Base-by-base conservation (phyloP, 1,140 invertebrate genomes). In the Orchesella cincta region DNA sequence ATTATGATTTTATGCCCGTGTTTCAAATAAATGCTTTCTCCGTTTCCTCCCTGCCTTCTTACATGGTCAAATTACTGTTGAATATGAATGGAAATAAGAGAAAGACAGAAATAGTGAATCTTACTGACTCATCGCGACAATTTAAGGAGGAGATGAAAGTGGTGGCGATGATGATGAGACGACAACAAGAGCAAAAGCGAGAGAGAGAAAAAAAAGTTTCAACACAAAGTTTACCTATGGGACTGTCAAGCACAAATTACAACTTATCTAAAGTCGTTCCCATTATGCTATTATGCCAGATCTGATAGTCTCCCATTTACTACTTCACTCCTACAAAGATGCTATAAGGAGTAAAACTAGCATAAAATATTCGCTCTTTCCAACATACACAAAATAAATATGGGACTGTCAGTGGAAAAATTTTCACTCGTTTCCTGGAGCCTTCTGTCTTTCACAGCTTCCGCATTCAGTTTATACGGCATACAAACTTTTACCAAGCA, bases 181-280 rank as follows among this genome's bases (percentile, higher is more conserved):
- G 8, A 46, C 20, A 20, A 46, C 8, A 12, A 46, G 8, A 46
- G 8, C 39, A 20, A 12, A 46, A 46, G 8, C 8, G 39, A 20
- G 20, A 46, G 8, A 20, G 20, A 46, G 23, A 57, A 23, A 26
- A n/a, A 8, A 57, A 57, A 57, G 23, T n/a, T 57, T 57, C 16
- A 74, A 78, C 57, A 78, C 71, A 82, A 80, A 80, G 78, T 82
- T 82, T 82, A 80, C 81, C 79, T 78, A 76, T 67, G 81, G 81
- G 81, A 82, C 39, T 76, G 33, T 67, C n/a, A 73, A 77, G 79
- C 76, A 79, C 78, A 81, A 81, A 81, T 81, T 80, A 81, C 76
- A 80, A 81, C 78, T 81, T 81, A 81, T 81, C 81, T 80, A 74
- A n/a, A 70, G 74, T 74, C 72, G 35, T 26, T 46, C 74, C 75